Base-by-base conservation (phyloP, 2,888 invertebrate genomes). In the Xylota segnis region DNA sequence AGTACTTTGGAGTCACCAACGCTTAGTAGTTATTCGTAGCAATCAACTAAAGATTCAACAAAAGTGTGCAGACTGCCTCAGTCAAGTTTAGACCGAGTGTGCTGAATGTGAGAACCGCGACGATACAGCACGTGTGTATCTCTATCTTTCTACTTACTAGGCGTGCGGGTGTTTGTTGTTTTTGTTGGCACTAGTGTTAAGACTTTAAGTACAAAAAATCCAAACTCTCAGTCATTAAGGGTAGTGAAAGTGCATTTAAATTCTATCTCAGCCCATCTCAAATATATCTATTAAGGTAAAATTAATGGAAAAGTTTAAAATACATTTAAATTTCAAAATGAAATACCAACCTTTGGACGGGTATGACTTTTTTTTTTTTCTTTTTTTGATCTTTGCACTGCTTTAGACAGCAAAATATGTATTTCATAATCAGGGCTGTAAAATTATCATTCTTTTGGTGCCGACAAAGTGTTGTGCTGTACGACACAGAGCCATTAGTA, bases 21-120 rank as follows among this genome's bases (percentile, higher is more conserved):
- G 61, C 43, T 72, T 56, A 54, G 47, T 74, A 77, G 34, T 61
- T 45, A 4, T 27, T n/a, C 27, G 65, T 47, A 29, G 37, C 52
- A 61, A 34, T 23, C 12, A 54, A 52, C 45, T 40, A 37, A 43
- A 66, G 29, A 32, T 37, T 66, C 43, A 58, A 50, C 32, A 14
- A 58, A 59, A 50, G 14, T 50, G 43, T 65, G 56, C 47, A 54
- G 65, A 40, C 58, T 34, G 37, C 23, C 43, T 78, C 70, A 79
- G 83, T 84, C 78, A 84, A 59, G 78, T 58, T 70, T 72, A 70
- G 68, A 74, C 61, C 65, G 29, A 74, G 83, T 63, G 72, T 34
- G 47, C 50, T 74, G 78, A 56, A 70, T 70, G 61, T 82, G 16
- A 37, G 37, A 50, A 66, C 37, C 9, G 43, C 32, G 16, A 18